These are phyloP conservation scores for Colletes gigas DNA, from an alignment of 1,140 invertebrate species.

Conservation along the genomic window DNA sequence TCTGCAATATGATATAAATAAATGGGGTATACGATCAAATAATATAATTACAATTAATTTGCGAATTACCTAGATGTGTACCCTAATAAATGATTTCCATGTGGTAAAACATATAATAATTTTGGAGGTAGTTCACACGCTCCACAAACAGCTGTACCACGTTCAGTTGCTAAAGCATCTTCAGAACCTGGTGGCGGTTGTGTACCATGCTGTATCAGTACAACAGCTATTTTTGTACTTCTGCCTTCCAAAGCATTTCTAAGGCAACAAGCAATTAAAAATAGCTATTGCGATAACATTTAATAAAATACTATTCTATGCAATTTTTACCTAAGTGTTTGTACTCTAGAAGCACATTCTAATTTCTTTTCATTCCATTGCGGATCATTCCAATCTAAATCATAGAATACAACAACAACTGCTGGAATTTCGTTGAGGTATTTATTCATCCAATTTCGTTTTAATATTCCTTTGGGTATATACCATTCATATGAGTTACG, in stretches of 20 bases:
- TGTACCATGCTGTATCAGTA: slow-evolving; percentile 91
- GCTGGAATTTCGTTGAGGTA: slow-evolving; percentile 95
- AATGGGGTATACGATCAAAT: not conserved
- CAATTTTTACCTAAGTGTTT: slow-evolving; percentile 87
- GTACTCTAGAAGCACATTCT: slow-evolving; percentile 94
- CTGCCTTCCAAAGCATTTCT: slow-evolving; percentile 88
- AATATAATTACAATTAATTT: slow-evolving; percentile 20
- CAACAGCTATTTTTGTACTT: slow-evolving; percentile 92
- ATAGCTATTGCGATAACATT: slow-evolving; percentile 7
- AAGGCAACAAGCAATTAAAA: slow-evolving; percentile 42
- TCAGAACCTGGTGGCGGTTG: slow-evolving; percentile 90
- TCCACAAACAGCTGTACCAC: slow-evolving; percentile 92
- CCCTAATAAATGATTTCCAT: slow-evolving; percentile 93
- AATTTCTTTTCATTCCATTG: slow-evolving; percentile 96
- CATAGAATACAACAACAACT: slow-evolving; percentile 96
- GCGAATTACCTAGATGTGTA: slow-evolving; percentile 84
- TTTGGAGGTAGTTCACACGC: slow-evolving; percentile 96
- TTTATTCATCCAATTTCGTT: slow-evolving; percentile 97
- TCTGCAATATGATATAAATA: slow-evolving; percentile 75
- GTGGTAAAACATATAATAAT: slow-evolving; percentile 93
- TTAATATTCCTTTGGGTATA: slow-evolving; percentile 97
- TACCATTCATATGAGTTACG: slow-evolving; percentile 97
- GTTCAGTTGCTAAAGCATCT: slow-evolving; percentile 92
- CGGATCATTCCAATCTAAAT: slow-evolving; percentile 97
- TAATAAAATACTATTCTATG: slow-evolving; percentile 1